These are phyloP conservation scores for Tenodera sinensis DNA, from an alignment of 2,888 invertebrate genomes.

Conservation along the genomic window DNA sequence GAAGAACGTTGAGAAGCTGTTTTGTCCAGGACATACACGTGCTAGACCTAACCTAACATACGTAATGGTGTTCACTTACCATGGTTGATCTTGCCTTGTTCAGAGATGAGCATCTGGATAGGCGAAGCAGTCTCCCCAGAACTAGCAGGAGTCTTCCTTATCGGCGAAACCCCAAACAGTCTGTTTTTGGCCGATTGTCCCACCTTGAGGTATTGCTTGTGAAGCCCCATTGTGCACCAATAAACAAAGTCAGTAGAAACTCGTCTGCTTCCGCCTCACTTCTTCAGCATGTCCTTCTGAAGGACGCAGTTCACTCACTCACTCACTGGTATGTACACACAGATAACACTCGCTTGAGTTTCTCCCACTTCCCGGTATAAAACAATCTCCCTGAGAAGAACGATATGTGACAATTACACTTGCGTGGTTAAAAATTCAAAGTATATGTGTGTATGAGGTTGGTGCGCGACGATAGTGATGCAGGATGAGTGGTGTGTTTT, in stretches of 20 bases:
- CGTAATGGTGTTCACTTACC: conserved; percentile 56
- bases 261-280: not conserved
- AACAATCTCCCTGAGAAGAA: too few relatives aligned
- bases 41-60: too few relatives aligned
- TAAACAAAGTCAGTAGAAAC: not conserved
- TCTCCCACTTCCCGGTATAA: too few relatives aligned
- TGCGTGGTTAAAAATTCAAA: too few relatives aligned
- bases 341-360: not conserved
- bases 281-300: not conserved
- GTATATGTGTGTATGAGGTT: too few relatives aligned
- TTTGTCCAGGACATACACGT: too few relatives aligned
- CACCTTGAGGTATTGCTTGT: conserved; percentile 74
- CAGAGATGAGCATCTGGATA: conserved; percentile 76
- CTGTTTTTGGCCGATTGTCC: conserved; percentile 69
- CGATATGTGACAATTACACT: too few relatives aligned
- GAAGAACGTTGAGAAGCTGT: too few relatives aligned
- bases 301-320: not conserved
- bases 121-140: conserved; percentile 49
- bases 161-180: conserved; percentile 61
- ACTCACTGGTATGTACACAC: not conserved
- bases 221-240: conserved; percentile 37
- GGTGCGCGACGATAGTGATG: too few relatives aligned
- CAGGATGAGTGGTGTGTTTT: not conserved
- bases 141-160: conserved; percentile 38
- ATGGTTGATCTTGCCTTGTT: conserved; percentile 69